Evolutionary conservation across 2,113 vertebrate species (phyloP), one percentile per base, ranked within the genome.

Genomic region (Corythoichthys intestinalis): DNA sequence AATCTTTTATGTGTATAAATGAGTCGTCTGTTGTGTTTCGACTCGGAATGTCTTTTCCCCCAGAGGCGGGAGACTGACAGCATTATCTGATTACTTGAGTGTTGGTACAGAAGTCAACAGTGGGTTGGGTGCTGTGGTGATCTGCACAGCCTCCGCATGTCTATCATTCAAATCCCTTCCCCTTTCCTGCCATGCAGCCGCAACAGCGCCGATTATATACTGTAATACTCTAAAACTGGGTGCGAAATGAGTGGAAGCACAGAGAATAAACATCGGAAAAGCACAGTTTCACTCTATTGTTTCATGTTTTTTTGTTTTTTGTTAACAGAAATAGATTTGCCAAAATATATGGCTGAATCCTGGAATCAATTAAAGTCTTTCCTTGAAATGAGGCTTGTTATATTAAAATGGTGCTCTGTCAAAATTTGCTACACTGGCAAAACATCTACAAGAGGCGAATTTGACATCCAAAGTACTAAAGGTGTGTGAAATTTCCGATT

Each of bases 1-100:
- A 81, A 80, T 80, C 83, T 86, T 84, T 85, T 76, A 79, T 81
- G 75, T 72, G 67, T 41, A 72, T 83, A 82, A 82, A 85, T 77
- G 67, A 78, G 75, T 74, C 71, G 66, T 70, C 77, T 80, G 56
- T 80, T 77, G 71, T 56, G 69, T 14, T 47, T 77, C 72, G 71
- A 80, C 73, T 77, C 78, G 66, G 70, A 67, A 66, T 35, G 54
- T 67, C 73, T 75, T 77, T 58, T 76, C 74, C 56, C 41, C 66
- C 60, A 1, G 35, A 67, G 75, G 73, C 76, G 65, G 48, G 70
- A 58, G 66, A 76, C 75, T 72, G 83, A 82, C 78, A 74, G 78
- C 69, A 70, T 65, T 66, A 15, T 66, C 70, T 76, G 63, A 73
- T 79, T 73, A 59, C 80, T 78, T 8, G 68, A 84, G 72, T 75